Evolutionary conservation across 2,888 invertebrate species (phyloP).

Genomic region (Cheiracanthium punctorium): DNA sequence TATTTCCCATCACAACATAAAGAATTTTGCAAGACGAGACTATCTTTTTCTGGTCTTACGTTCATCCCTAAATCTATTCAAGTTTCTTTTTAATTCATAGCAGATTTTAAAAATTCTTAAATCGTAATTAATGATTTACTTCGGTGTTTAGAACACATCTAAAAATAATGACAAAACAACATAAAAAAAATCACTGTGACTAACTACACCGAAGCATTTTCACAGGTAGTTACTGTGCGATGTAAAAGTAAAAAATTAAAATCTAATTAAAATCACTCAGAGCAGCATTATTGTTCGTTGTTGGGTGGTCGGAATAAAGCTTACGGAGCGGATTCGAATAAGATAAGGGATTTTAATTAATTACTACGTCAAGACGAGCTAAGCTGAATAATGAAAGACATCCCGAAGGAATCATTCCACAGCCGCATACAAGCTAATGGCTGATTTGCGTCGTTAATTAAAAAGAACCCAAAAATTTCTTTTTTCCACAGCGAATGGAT

Average conservation of each 20-base stretch:
- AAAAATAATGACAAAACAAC: too few relatives aligned
- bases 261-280: too few relatives aligned
- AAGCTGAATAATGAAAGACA: neutral
- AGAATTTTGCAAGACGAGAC: too few relatives aligned
- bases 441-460: neutral
- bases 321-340: neutral
- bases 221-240: too few relatives aligned
- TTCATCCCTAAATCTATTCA: too few relatives aligned
- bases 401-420: neutral
- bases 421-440: neutral
- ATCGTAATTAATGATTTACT: too few relatives aligned
- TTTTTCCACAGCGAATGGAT: neutral
- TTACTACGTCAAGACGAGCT: neutral
- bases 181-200: too few relatives aligned
- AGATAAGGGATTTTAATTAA: neutral
- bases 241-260: too few relatives aligned
- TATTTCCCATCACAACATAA: too few relatives aligned
- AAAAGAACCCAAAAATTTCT: neutral
- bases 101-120: neutral
- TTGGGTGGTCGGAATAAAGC: neutral
- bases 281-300: neutral
- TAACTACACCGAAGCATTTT: too few relatives aligned
- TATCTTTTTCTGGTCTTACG: too few relatives aligned
- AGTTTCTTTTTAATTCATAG: neutral
- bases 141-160: too few relatives aligned